Conservation (phyloP, 2,888 invertebrate species). For the Merodon equestris region DNA sequence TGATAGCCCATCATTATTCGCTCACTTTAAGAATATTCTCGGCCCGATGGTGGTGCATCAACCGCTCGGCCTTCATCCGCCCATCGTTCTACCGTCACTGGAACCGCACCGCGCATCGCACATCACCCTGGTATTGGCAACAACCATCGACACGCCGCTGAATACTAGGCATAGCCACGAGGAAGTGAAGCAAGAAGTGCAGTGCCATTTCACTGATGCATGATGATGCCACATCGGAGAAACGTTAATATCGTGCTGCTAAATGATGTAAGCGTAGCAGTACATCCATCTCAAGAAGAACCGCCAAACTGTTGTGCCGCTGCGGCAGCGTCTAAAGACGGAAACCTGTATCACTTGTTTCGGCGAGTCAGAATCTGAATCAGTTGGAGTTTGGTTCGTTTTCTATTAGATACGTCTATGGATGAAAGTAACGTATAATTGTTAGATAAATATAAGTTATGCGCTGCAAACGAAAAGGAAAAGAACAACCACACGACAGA, state of each 20-base stretch:
- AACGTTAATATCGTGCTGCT: slow-evolving; percentile 69
- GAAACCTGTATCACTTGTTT: slow-evolving; percentile 63
- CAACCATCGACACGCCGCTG: slow-evolving; percentile 1
- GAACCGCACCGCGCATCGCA: no score
- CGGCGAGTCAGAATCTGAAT: neutral
- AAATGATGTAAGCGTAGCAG: slow-evolving; percentile 69
- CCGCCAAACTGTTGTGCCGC: slow-evolving; percentile 32
- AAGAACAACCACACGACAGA: slow-evolving; percentile 57
- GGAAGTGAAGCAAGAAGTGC: slow-evolving; percentile 62
- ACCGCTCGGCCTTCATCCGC: slow-evolving; percentile 10
- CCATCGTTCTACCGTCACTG: neutral
- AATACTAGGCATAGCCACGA: slow-evolving; percentile 7
- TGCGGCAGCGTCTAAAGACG: slow-evolving; percentile 39
- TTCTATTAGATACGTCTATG: slow-evolving; percentile 66
- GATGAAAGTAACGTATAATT: slow-evolving; percentile 69
- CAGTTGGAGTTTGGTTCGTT: slow-evolving; percentile 48
- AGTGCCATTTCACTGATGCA: slow-evolving; percentile 68
- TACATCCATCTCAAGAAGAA: slow-evolving; percentile 64
- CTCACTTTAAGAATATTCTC: slow-evolving; percentile 63
- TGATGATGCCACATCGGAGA: slow-evolving; percentile 63
- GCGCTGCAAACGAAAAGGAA: slow-evolving; percentile 65
- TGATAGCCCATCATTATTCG: slow-evolving; percentile 67
- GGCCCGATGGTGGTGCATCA: neutral
- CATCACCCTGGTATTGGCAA: neutral
- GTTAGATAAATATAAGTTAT: slow-evolving; percentile 69